phyloP scores from a whole-genome alignment of 2,113 vertebrate genomes.

The Tylochromis polylepis region DNA sequence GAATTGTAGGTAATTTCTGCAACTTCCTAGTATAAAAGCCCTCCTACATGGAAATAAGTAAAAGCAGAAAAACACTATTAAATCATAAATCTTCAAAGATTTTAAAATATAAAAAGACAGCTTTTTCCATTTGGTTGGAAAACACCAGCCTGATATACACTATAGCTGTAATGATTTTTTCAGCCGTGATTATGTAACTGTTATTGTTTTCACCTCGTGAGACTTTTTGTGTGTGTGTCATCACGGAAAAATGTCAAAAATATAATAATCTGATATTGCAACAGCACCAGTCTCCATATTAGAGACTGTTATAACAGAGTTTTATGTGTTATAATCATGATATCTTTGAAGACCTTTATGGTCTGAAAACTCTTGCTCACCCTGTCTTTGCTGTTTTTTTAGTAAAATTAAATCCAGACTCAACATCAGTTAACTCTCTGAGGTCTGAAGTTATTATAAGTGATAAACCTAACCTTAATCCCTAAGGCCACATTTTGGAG shows the following conservation, averaged over 20 bases:
- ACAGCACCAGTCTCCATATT: too few relatives aligned
- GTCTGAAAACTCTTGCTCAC: not conserved
- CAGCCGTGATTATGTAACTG: not conserved
- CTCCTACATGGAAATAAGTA: not conserved
- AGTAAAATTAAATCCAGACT: not conserved
- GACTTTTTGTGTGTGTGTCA: too few relatives aligned
- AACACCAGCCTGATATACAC: not conserved
- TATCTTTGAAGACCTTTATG: not conserved
- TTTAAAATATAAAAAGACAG: not conserved
- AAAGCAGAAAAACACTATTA: not conserved
- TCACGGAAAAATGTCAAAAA: too few relatives aligned
- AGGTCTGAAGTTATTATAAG: too few relatives aligned
- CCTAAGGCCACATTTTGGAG: not conserved
- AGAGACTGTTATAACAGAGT: too few relatives aligned
- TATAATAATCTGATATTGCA: too few relatives aligned
- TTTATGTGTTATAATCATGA: not conserved
- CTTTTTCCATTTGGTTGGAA: not conserved
- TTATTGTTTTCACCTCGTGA: too few relatives aligned
- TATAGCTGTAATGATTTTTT: not conserved
- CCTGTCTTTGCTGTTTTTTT: not conserved
- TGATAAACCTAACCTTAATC: not conserved
- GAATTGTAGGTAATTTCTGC: constrained; percentile 46
- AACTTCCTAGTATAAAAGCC: constrained; percentile 39
- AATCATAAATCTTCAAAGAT: not conserved
- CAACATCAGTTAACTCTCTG: not conserved